Conservation (phyloP, 2,888 invertebrate species). For the Tenodera sinensis region DNA sequence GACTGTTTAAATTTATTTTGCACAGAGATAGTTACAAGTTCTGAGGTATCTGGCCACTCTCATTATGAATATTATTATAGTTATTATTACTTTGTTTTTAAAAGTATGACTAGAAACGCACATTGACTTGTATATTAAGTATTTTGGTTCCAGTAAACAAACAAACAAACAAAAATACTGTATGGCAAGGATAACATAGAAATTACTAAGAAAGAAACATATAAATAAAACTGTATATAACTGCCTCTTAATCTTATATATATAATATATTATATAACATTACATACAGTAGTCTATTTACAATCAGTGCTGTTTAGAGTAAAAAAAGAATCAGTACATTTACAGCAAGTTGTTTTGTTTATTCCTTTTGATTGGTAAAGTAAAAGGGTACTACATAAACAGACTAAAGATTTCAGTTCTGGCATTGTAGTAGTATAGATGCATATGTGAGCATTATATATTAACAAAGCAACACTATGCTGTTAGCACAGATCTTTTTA, state of each 20-base stretch:
- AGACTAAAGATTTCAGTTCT: neutral
- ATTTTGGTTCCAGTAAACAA: slow-evolving; percentile 6
- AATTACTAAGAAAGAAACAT: neutral
- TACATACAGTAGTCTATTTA: slow-evolving; percentile 26
- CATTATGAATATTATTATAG: neutral
- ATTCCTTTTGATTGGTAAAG: neutral
- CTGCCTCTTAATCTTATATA: neutral
- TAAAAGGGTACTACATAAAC: slow-evolving; percentile 4
- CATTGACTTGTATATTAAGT: slow-evolving; percentile 8
- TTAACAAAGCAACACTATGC: neutral
- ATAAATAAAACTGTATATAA: neutral
- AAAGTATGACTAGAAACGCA: slow-evolving; percentile 18
- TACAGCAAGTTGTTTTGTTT: neutral
- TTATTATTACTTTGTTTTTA: neutral
- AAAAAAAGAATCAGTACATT: slow-evolving; percentile 19
- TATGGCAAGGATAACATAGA: neutral
- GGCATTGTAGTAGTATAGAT: neutral
- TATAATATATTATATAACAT: slow-evolving; percentile 11
- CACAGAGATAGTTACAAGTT: neutral
- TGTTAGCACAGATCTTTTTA: neutral
- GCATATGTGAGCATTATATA: neutral
- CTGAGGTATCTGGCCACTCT: slow-evolving; percentile 16
- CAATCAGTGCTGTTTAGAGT: slow-evolving; percentile 28
- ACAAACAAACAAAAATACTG: slow-evolving; percentile 19
- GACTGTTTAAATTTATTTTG: neutral